phyloP scores from a whole-genome alignment of 2,797 vertebrate species.

The Lophotriccus pileatus region DNA sequence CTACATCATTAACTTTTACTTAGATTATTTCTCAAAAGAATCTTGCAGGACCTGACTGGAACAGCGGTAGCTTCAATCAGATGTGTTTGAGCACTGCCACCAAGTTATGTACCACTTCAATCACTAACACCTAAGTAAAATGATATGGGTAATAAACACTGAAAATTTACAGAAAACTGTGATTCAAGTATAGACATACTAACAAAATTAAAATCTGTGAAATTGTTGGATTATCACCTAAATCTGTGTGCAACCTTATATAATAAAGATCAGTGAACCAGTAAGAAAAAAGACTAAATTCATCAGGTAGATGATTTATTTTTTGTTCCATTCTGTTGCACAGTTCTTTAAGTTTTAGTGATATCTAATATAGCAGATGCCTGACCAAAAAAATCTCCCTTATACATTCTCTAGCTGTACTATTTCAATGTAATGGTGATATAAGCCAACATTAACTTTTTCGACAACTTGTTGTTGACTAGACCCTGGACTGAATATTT shows the following conservation, averaged over 20 bases:
- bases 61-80: neutral
- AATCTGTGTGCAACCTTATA: neutral
- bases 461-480: neutral
- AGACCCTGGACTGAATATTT: neutral
- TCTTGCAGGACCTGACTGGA: neutral
- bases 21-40: neutral
- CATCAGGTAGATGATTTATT: neutral
- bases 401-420: neutral
- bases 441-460: neutral
- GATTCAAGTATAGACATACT: neutral
- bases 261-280: neutral
- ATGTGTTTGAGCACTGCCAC: neutral
- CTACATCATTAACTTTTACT: neutral
- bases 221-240: neutral
- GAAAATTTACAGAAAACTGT: neutral
- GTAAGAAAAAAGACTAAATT: neutral
- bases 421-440: neutral
- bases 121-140: neutral
- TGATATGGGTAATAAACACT: neutral
- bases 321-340: neutral
- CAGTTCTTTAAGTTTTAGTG: neutral
- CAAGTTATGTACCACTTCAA: neutral
- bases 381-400: neutral
- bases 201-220: neutral
- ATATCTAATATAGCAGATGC: neutral